Evolutionary conservation across 2,888 invertebrate species (phyloP).

Genomic region (Molanna angustata): DNA sequence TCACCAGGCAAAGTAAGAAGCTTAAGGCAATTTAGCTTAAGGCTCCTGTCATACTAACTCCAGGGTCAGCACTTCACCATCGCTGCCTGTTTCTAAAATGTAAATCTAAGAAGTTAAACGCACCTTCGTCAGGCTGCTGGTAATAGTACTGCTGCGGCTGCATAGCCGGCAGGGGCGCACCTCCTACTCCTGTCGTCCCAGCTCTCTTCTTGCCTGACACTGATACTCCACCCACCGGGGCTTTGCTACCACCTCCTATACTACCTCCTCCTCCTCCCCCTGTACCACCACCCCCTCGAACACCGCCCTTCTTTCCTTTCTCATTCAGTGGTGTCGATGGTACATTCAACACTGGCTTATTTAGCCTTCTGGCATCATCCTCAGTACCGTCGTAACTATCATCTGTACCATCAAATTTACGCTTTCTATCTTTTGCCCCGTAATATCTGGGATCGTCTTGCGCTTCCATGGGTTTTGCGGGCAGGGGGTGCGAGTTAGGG

Average conservation of each 20-base stretch:
- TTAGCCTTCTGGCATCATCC: conserved; percentile 48
- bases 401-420: conserved; percentile 65
- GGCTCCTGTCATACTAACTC: conserved; percentile 61
- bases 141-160: conserved; percentile 55
- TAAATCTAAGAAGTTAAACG: conserved; percentile 59
- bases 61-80: conserved; percentile 59
- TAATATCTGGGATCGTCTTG: conserved; percentile 72
- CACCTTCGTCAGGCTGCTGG: conserved; percentile 58
- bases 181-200: conserved; percentile 47
- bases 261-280: conserved; percentile 35
- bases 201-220: conserved; percentile 49
- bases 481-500: conserved; percentile 42
- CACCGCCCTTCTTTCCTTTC: conserved; percentile 46
- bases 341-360: conserved; percentile 54
- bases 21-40: conserved; percentile 34
- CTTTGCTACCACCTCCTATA: conserved; percentile 42
- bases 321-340: conserved; percentile 51
- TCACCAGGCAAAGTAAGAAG: conserved; percentile 38
- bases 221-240: conserved; percentile 44
- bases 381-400: conserved; percentile 61
- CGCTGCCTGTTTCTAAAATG: conserved; percentile 58
- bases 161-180: conserved; percentile 50
- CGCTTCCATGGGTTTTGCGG: conserved; percentile 50
- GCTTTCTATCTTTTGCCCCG: conserved; percentile 68
- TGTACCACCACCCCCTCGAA: conserved; percentile 43